These are phyloP conservation scores for Archocentrus centrarchus DNA, from an alignment of 2,113 vertebrate species.

Conservation along the genomic window DNA sequence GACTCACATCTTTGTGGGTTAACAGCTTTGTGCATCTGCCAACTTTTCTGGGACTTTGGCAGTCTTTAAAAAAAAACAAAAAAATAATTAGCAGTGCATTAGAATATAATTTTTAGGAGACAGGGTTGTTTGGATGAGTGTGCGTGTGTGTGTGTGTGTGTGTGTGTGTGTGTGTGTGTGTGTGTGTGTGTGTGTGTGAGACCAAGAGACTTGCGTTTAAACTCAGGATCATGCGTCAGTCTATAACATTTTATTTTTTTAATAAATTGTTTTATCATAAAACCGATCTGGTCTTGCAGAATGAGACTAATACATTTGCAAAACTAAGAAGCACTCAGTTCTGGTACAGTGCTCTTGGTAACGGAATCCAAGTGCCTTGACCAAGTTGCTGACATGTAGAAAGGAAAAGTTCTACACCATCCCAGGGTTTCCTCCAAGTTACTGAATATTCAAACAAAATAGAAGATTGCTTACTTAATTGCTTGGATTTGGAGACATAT, in stretches of 20 bases:
- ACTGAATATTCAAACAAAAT: conserved; percentile 39
- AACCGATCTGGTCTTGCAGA: neutral
- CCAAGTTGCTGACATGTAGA: conserved; percentile 23
- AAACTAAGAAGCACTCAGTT: conserved; percentile 17
- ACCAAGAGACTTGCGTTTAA: too few species aligned
- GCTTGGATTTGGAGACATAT: conserved; percentile 21
- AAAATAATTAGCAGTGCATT: neutral
- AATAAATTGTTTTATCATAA: too few species aligned
- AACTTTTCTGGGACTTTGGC: too few species aligned
- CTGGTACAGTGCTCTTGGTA: conserved; percentile 1
- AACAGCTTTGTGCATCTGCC: neutral
- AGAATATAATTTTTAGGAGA: neutral
- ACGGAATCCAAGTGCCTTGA: neutral
- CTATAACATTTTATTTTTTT: too few species aligned
- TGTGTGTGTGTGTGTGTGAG: too few species aligned
- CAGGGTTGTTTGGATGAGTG: neutral
- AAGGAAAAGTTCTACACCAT: conserved; percentile 8
- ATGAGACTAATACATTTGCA: neutral
- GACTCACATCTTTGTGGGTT: neutral
- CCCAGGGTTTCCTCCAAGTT: conserved; percentile 28
- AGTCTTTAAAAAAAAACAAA: neutral
- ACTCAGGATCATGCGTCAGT: too few species aligned
- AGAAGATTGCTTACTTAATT: conserved; percentile 19
- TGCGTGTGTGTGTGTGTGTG: neutral
- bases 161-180: too few species aligned